Evolutionary conservation across 2,113 vertebrate genomes (phyloP).

Genomic region (Oryzias javanicus): DNA sequence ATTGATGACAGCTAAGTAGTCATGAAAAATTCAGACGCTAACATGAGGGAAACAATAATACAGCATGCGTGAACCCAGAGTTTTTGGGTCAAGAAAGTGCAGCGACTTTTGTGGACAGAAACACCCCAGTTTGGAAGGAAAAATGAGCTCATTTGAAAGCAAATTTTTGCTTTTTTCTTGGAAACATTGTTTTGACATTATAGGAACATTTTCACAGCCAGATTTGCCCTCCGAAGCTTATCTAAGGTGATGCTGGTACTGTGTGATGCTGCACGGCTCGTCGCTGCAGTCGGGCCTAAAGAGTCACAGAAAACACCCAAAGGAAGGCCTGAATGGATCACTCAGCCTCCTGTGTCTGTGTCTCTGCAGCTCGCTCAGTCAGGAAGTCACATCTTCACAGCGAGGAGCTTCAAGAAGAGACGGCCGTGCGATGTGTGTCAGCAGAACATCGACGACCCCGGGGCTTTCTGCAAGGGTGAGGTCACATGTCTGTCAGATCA

Average conservation of each 20-base stretch:
- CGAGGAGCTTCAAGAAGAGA: conserved; percentile 59
- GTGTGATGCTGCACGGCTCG: conserved; percentile 14
- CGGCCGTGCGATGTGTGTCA: conserved; percentile 55
- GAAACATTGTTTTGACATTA: too few relatives aligned
- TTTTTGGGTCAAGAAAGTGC: too few relatives aligned
- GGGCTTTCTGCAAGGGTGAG: conserved; percentile 67
- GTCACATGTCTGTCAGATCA: conserved; percentile 18
- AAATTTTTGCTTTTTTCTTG: not conserved
- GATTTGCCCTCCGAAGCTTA: conserved; percentile 22
- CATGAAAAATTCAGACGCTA: too few relatives aligned
- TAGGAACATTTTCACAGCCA: conserved; percentile 2
- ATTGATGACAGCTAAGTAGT: too few relatives aligned
- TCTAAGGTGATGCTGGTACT: conserved; percentile 21
- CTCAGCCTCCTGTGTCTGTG: not conserved
- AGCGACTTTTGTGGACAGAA: too few relatives aligned
- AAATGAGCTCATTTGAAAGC: not conserved
- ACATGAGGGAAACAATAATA: too few relatives aligned
- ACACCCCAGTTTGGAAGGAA: too few relatives aligned
- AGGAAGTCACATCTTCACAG: conserved; percentile 51
- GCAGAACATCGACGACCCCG: conserved; percentile 52
- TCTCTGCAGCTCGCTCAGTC: conserved; percentile 48
- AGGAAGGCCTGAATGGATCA: not conserved
- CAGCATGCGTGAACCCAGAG: too few relatives aligned
- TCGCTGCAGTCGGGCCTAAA: conserved; percentile 1
- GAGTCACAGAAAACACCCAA: not conserved